Conservation (phyloP, 2,888 invertebrate species). For the Amphipoea lucens region DNA sequence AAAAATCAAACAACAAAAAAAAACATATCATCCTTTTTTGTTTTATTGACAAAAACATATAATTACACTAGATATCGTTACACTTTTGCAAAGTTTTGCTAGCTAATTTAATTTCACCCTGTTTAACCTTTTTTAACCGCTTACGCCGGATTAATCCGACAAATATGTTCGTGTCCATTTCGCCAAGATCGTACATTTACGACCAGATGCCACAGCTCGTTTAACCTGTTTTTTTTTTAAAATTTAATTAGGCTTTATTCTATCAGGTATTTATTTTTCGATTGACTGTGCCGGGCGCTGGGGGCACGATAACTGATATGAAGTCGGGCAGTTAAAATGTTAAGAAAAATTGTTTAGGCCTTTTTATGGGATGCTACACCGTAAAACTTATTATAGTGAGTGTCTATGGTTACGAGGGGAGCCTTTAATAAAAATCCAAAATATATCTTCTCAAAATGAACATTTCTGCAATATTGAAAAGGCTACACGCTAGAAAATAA, state of each 20-base stretch:
- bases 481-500: conserved; percentile 25
- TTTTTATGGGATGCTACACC: neutral
- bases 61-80: neutral
- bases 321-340: too few relatives aligned
- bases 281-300: too few relatives aligned
- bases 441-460: neutral
- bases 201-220: too few relatives aligned
- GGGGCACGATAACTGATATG: too few relatives aligned
- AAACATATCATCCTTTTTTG: neutral
- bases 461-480: neutral
- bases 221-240: too few relatives aligned
- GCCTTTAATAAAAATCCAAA: neutral
- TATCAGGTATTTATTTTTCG: too few relatives aligned
- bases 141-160: too few relatives aligned
- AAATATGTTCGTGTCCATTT: too few relatives aligned
- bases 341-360: neutral
- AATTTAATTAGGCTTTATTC: too few relatives aligned
- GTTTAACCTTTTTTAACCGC: too few relatives aligned
- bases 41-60: neutral
- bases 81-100: neutral
- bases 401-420: neutral
- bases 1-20: neutral
- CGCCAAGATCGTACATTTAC: too few relatives aligned
- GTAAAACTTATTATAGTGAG: neutral
- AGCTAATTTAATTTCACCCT: neutral